These are phyloP conservation scores for Campylomormyrus tamandua DNA, from an alignment of 2,113 vertebrate species.

Conservation along the genomic window DNA sequence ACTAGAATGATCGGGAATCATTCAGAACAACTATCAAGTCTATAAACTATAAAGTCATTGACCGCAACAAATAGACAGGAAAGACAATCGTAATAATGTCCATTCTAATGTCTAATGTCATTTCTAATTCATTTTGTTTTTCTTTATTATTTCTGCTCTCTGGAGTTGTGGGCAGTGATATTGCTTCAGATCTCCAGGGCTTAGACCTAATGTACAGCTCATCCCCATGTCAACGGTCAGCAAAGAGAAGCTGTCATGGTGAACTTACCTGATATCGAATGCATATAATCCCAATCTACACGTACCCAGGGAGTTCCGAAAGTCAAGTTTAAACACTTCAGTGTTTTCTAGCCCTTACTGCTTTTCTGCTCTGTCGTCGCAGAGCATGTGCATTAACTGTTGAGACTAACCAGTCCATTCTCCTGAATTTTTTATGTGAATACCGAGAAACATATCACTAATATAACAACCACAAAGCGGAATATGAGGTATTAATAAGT, in stretches of 20 bases:
- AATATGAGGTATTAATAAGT: background rate
- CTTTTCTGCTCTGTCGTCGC: background rate
- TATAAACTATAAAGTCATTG: background rate
- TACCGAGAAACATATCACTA: background rate
- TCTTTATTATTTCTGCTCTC: background rate
- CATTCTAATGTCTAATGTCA: background rate
- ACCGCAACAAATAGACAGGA: background rate
- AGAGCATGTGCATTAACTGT: background rate
- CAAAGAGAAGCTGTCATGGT: background rate
- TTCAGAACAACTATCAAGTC: background rate
- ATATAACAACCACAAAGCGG: background rate
- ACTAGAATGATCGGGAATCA: background rate
- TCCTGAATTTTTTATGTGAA: background rate
- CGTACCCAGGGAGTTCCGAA: background rate
- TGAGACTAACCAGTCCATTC: background rate
- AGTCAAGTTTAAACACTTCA: background rate
- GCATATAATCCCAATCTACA: background rate
- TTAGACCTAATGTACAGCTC: background rate
- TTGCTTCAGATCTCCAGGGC: background rate
- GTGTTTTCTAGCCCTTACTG: background rate
- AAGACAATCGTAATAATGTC: background rate
- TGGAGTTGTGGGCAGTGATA: background rate
- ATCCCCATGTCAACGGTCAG: background rate
- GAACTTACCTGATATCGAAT: background rate
- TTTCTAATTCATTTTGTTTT: background rate